Percentiles rank a stretch among this genome's conserved stretches.
Evolutionary conservation across 2,113 vertebrate genomes (phyloP).

Genomic region (Gila orcuttii): DNA sequence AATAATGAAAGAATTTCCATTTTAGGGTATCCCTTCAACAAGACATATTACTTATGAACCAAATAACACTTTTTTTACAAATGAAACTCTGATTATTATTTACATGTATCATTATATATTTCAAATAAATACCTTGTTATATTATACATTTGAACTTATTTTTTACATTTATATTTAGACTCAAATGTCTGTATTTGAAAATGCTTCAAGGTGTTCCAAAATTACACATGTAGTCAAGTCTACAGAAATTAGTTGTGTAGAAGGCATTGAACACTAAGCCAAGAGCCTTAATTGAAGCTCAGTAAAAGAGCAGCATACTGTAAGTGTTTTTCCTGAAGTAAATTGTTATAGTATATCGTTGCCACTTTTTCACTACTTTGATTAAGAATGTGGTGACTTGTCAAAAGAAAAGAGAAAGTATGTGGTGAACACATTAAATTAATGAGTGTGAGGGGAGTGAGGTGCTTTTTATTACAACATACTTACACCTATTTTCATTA

Average conservation of each 20-base stretch:
- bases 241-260: not conserved
- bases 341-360: not conserved
- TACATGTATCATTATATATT: too few species aligned
- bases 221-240: not conserved
- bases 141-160: too few species aligned
- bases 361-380: conserved; percentile 26
- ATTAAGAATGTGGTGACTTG: conserved; percentile 12
- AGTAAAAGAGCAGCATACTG: not conserved
- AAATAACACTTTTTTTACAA: too few species aligned
- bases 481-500: conserved; percentile 47
- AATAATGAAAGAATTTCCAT: not conserved
- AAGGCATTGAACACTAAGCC: not conserved
- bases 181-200: not conserved
- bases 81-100: too few species aligned
- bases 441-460: conserved; percentile 24
- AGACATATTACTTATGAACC: not conserved
- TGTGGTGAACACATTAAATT: conserved; percentile 60
- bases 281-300: not conserved
- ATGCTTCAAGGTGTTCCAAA: not conserved
- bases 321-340: not conserved
- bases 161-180: too few species aligned
- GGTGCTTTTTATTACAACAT: conserved; percentile 36
- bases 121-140: too few species aligned
- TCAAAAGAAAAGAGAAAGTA: conserved; percentile 33
- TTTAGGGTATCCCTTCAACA: not conserved